Base-by-base conservation (phyloP, 2,113 vertebrate genomes). In the Actinemys pallida region DNA sequence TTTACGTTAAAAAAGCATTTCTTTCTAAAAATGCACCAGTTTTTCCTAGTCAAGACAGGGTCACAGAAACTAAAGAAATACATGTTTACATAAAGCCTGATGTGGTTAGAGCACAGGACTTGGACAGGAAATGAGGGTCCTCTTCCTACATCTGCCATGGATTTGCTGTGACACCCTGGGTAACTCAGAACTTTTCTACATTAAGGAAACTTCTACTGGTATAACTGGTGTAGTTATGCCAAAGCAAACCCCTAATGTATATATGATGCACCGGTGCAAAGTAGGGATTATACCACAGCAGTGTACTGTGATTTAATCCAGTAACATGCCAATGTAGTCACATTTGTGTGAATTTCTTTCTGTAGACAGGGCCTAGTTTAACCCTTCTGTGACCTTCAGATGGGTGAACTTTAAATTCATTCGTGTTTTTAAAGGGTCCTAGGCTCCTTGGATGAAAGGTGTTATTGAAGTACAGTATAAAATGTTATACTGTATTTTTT, bases 11-110 rank as follows among this genome's bases (percentile, higher is more conserved):
- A 52, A 90, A 59, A 39, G 31, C 16, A 47, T 4, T 22, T 29
- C 6, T 27, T 76, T 13, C 14, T 82, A 12, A 29, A 14, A 39
- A 75, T 86, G 54, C 53, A 5, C 12, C 16, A 5, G 0, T 57
- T 92, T 94, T 57, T 5, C 50, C 2, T 47, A 24, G 31, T 12
- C 29, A 22, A 27, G 20, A 0, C 10, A 14, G 3, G 1, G 9
- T 65, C 29, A 0, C 9, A 56, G 42, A 27, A 47, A 10, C 3
- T 8, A 65, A 65, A 65, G 31, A 62, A 62, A 29, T 0, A 80
- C 52, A 10, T 24, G 8, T 29, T 52, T 50, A 53, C 19, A 45
- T 78, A 52, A 25, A 87, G 42, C 17, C 47, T 42, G 27, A 62
- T 7, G 57, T 62, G 29, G 5, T 31, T 62, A 62, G 29, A 13